Evolutionary conservation across 2,113 vertebrate genomes (phyloP).

Genomic region (Lycaon pictus): DNA sequence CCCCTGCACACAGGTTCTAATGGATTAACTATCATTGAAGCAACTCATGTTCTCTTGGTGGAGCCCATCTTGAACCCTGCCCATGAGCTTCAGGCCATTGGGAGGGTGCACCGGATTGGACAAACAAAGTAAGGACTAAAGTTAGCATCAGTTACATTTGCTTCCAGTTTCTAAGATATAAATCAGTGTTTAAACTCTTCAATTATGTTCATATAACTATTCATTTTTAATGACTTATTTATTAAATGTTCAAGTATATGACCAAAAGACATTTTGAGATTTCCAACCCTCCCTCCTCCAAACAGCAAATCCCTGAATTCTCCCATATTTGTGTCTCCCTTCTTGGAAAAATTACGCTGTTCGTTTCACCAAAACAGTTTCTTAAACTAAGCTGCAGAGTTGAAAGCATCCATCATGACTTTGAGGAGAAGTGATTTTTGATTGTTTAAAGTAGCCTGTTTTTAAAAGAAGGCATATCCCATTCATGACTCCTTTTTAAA

Average conservation of each 20-base stretch:
- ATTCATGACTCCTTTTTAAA: background rate
- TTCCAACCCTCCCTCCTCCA: background rate
- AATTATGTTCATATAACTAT: background rate
- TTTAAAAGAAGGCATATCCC: background rate
- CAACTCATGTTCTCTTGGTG: constrained; percentile 96
- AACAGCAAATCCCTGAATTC: background rate
- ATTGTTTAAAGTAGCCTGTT: background rate
- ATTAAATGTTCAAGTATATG: background rate
- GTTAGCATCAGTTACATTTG: background rate
- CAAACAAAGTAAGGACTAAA: constrained; percentile 94
- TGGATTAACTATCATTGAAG: constrained; percentile 98
- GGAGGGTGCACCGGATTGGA: constrained; percentile 98
- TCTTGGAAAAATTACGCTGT: background rate
- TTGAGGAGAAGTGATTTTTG: background rate
- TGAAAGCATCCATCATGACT: background rate
- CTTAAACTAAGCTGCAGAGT: background rate
- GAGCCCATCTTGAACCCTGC: constrained; percentile 98
- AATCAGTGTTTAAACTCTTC: background rate
- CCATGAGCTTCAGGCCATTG: constrained; percentile 98
- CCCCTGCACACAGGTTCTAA: constrained; percentile 99
- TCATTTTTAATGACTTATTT: background rate
- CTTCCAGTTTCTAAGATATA: background rate
- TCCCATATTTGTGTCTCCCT: background rate
- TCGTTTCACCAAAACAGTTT: background rate
- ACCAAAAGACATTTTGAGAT: background rate